Evolutionary conservation across 2,113 vertebrate genomes (phyloP).

Genomic region (Corydoras maculifer): DNA sequence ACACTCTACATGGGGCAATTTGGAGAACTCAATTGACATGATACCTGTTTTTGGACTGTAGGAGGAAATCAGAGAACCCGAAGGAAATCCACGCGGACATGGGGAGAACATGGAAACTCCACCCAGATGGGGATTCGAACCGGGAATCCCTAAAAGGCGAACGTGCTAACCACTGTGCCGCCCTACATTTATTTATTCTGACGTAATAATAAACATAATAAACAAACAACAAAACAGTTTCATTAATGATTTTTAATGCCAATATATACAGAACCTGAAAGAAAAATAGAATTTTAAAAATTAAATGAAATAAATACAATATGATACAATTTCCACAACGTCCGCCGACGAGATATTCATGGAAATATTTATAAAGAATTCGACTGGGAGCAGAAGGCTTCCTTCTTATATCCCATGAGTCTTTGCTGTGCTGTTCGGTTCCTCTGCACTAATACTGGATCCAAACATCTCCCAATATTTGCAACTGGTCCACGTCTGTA

Average conservation of each 20-base stretch:
- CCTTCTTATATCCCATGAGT: constrained; percentile 50
- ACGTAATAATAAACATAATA: not conserved
- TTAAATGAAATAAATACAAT: constrained; percentile 93
- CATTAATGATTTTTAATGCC: constrained; percentile 86
- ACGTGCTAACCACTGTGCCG: too few relatives aligned
- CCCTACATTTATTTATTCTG: too few relatives aligned
- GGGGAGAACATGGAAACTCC: too few relatives aligned
- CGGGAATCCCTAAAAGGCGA: too few relatives aligned
- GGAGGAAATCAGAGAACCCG: too few relatives aligned
- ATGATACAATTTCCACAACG: constrained; percentile 90
- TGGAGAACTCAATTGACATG: too few relatives aligned
- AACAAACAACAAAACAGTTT: constrained; percentile 32
- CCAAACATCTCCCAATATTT: constrained; percentile 10
- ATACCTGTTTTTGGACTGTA: too few relatives aligned
- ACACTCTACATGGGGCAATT: too few relatives aligned
- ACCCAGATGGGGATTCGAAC: too few relatives aligned
- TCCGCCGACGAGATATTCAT: constrained; percentile 70
- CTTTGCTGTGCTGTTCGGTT: constrained; percentile 6
- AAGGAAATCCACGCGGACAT: too few relatives aligned
- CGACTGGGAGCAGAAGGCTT: constrained; percentile 51
- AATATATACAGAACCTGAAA: constrained; percentile 88
- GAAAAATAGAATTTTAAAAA: constrained; percentile 86
- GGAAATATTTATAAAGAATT: constrained; percentile 50
- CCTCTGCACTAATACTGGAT: constrained; percentile 30
- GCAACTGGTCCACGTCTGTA: constrained; percentile 43